Percentiles rank a stretch among this genome's conserved stretches.
phyloP scores from a whole-genome alignment of 2,797 vertebrate species.

The Ptychobarbus kaznakovi region DNA sequence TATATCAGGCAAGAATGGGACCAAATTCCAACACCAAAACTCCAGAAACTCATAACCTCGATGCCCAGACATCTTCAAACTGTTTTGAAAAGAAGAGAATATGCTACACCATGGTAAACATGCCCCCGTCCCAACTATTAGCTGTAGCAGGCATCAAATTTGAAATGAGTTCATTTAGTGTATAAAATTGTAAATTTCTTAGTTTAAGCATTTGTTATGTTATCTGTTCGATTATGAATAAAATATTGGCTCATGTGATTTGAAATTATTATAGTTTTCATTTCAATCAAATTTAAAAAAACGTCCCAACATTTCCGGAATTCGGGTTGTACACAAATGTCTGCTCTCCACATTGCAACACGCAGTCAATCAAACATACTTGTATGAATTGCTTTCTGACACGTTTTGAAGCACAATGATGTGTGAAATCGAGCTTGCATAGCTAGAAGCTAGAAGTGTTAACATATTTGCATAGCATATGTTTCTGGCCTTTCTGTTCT shows the following conservation, averaged over 20 bases:
- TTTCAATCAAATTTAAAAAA: neutral
- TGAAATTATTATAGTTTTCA: neutral
- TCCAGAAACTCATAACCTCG: no score
- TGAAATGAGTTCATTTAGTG: neutral
- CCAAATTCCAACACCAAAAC: no score
- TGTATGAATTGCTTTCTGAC: neutral
- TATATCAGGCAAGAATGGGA: no score
- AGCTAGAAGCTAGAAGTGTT: conserved; percentile 7
- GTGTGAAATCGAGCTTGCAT: conserved; percentile 4
- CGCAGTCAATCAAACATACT: neutral
- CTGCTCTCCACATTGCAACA: neutral
- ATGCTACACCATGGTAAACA: no score
- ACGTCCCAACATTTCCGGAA: no score
- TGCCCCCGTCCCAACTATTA: no score
- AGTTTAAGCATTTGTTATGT: no score
- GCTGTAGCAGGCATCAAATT: neutral
- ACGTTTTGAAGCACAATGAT: conserved; percentile 3
- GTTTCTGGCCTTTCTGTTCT: neutral
- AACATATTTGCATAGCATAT: neutral
- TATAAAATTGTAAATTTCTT: neutral
- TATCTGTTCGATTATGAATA: no score
- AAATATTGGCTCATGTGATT: neutral
- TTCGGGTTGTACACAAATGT: neutral
- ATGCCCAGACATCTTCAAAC: no score
- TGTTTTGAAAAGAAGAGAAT: no score